Conservation (phyloP, 2,888 invertebrate genomes). For the Mimas tiliae region DNA sequence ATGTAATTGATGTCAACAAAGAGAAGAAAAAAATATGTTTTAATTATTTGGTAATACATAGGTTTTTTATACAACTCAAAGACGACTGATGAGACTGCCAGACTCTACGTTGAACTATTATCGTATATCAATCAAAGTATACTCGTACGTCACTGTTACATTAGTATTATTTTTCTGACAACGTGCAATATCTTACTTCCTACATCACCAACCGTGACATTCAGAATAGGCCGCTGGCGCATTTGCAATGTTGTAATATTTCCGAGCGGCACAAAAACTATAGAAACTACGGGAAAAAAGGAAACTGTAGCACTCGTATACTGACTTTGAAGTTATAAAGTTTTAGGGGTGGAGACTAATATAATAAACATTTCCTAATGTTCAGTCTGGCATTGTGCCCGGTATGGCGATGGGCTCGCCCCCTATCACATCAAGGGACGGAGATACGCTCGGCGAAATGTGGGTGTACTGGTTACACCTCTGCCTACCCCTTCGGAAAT, state of each 20-base stretch:
- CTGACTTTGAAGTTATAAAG: background rate
- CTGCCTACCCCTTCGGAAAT: too few relatives aligned
- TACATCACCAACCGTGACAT: slow-evolving; percentile 19
- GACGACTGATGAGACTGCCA: too few relatives aligned
- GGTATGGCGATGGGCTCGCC: too few relatives aligned
- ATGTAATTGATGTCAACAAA: background rate
- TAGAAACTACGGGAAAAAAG: slow-evolving; percentile 44
- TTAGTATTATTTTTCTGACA: background rate
- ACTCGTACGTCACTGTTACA: background rate
- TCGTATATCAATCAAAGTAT: too few relatives aligned
- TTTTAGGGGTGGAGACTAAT: too few relatives aligned
- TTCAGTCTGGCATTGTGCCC: too few relatives aligned
- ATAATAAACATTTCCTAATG: too few relatives aligned
- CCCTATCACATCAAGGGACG: too few relatives aligned
- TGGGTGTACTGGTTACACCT: too few relatives aligned
- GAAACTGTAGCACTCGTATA: slow-evolving; percentile 51
- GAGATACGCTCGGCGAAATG: too few relatives aligned
- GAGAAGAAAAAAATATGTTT: background rate
- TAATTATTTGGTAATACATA: background rate
- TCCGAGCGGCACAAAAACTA: slow-evolving; percentile 45
- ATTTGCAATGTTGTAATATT: slow-evolving; percentile 44
- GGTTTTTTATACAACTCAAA: too few relatives aligned
- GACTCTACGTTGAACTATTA: too few relatives aligned
- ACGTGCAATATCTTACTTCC: background rate
- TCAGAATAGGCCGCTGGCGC: slow-evolving; percentile 40